Evolutionary conservation across 2,888 invertebrate genomes (phyloP), one percentile per base, ranked within the genome.

Genomic region (Melolontha melolontha): DNA sequence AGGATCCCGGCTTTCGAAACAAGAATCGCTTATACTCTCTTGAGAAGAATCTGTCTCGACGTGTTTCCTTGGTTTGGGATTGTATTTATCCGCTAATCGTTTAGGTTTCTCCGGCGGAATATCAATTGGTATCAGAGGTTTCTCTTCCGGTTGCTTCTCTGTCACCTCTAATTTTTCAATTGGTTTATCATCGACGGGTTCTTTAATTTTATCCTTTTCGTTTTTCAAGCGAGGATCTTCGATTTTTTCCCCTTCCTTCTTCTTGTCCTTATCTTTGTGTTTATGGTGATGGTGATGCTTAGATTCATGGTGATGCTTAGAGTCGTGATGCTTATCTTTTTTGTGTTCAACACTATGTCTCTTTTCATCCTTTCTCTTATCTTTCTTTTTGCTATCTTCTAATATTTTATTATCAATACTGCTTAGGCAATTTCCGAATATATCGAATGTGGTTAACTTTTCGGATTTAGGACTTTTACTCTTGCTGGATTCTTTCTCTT

Each of bases 61-160:
- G 16, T 73, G 64, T 70, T 76, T 79, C 40, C 81, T 78, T 0
- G 84, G 84, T 76, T 83, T 83, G 1, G 84, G 84, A 74, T 84
- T 82, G 68, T 84, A 85, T 74, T 85, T 85, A 68, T 84, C 82
- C 1, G 85, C 85, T 17, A 84, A 70, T n/a, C 84, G 75, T 73
- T 47, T 54, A 12, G 69, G 69, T 11, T 62, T 65, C 2, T 66
- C 64, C 1, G 12, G 41, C 75, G 78, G 69, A 70, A 78, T 41
- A 34, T 51, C 54, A 22, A 54, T 27, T 41, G 63, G 41, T 27
- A 29, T 41, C 27, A 34, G n/a, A n/a, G 14, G 11, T n/a, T 34
- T 17, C 7, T 57, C 52, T 22, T 70, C 34, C 22, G 64, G 14
- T 7, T 17, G 39, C 51, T 66, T 40, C 54, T 54, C 57, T 57